A percentile compares a stretch with the other conserved stretches of the same genome.
Evolutionary conservation across 2,797 vertebrate genomes (phyloP).

Genomic region (Chrosomus eos): DNA sequence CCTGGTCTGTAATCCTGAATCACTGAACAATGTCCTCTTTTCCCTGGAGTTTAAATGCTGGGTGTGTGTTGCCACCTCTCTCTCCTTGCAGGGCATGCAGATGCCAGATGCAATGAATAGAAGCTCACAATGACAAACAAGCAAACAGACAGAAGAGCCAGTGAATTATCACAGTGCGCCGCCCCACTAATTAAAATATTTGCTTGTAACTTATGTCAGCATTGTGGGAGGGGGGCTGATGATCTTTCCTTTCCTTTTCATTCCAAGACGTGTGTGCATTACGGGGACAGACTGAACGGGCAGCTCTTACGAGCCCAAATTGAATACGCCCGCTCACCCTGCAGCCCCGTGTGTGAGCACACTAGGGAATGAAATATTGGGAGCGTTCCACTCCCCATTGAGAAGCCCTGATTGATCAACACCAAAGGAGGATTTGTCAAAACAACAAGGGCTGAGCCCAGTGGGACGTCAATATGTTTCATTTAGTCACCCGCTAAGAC

Average conservation of each 20-base stretch:
- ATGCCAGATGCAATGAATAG: conserved; percentile 76
- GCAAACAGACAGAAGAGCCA: conserved; percentile 82
- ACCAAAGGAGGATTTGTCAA: conserved; percentile 92
- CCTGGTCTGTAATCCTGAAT: conserved; percentile 56
- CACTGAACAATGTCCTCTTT: conserved; percentile 56
- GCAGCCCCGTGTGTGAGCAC: conserved; percentile 55
- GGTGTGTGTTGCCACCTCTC: conserved; percentile 54
- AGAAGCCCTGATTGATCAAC: conserved; percentile 93
- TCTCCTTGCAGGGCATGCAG: conserved; percentile 71
- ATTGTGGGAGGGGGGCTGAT: conserved; percentile 79
- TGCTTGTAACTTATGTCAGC: conserved; percentile 98
- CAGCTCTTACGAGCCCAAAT: conserved; percentile 66
- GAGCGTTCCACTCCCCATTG: conserved; percentile 74
- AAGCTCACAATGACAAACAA: conserved; percentile 77
- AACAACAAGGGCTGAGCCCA: conserved; percentile 89
- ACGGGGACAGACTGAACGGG: conserved; percentile 63
- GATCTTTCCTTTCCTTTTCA: conserved; percentile 81
- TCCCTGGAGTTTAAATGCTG: conserved; percentile 58
- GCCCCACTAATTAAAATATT: conserved; percentile 98
- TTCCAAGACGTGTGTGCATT: conserved; percentile 75
- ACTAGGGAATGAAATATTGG: conserved; percentile 84
- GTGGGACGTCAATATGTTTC: conserved; percentile 92
- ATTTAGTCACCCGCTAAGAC: conserved; percentile 88
- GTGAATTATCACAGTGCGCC: conserved; percentile 94
- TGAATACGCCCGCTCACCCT: conserved; percentile 60